Percentiles rank a stretch among this genome's conserved stretches.
These are phyloP conservation scores for Morpho helenor DNA, from an alignment of 2,888 invertebrate species.

Conservation along the genomic window DNA sequence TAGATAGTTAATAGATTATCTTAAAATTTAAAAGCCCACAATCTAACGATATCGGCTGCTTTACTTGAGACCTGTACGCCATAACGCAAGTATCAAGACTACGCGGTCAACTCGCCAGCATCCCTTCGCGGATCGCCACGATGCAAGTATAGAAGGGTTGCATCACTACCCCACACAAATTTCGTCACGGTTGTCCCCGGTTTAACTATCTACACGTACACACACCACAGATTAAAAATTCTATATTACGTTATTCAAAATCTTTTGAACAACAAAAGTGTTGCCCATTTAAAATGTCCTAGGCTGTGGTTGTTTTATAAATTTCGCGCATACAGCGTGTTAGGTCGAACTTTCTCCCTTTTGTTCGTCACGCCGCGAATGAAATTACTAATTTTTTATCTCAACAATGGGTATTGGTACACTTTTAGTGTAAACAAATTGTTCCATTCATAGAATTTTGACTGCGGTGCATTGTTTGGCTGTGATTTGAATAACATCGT, in stretches of 20 bases:
- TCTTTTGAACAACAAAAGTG: too few relatives aligned
- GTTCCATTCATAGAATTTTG: conserved; percentile 45
- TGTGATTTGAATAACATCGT: background rate
- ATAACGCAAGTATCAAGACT: conserved; percentile 16
- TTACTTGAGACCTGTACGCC: background rate
- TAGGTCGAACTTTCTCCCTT: conserved; percentile 38
- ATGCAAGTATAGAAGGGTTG: conserved; percentile 53
- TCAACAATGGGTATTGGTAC: conserved; percentile 63
- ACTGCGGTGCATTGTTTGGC: conserved; percentile 5
- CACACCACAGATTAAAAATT: conserved; percentile 28
- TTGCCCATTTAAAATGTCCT: conserved; percentile 12
- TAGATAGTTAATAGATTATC: too few relatives aligned
- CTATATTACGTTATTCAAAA: too few relatives aligned
- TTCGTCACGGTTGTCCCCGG: conserved; percentile 65
- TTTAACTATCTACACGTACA: conserved; percentile 25
- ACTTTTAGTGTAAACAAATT: conserved; percentile 74
- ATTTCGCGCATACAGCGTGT: conserved; percentile 15
- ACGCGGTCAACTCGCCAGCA: conserved; percentile 3
- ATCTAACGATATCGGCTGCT: too few relatives aligned
- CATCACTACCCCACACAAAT: conserved; percentile 58
- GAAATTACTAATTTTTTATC: conserved; percentile 61
- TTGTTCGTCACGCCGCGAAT: conserved; percentile 45
- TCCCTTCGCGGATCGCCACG: conserved; percentile 18
- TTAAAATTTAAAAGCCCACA: too few relatives aligned
- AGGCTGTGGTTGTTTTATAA: conserved; percentile 35